Evolutionary conservation across 2,797 vertebrate species (phyloP).

Genomic region (Poeciliopsis infans): DNA sequence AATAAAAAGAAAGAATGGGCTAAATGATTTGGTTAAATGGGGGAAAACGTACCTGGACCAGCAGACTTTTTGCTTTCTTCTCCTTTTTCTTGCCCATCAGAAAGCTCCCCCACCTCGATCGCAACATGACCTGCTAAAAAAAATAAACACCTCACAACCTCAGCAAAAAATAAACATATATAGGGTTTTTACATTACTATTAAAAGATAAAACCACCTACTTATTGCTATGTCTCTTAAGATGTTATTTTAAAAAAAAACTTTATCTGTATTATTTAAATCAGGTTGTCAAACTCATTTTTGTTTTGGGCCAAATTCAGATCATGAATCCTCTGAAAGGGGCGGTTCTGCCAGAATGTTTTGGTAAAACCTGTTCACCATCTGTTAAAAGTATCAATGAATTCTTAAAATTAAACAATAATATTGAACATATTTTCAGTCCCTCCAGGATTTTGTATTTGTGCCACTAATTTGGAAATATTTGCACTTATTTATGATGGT

Average conservation of each 20-base stretch:
- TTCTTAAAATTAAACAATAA: too few relatives aligned
- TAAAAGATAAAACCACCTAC: not conserved
- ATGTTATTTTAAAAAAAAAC: not conserved
- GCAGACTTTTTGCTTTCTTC: slow-evolving; percentile 85
- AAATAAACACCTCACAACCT: not conserved
- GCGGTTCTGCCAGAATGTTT: too few relatives aligned
- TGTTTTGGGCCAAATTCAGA: too few relatives aligned
- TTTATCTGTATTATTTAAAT: too few relatives aligned
- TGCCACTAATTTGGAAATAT: too few relatives aligned
- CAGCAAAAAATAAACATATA: not conserved
- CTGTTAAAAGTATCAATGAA: too few relatives aligned
- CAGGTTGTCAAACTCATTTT: too few relatives aligned
- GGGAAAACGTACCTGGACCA: slow-evolving; percentile 85
- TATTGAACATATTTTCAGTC: too few relatives aligned
- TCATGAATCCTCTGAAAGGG: too few relatives aligned
- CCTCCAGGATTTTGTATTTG: too few relatives aligned
- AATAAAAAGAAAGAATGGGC: not conserved
- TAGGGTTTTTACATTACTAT: not conserved
- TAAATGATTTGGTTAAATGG: not conserved
- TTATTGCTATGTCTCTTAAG: not conserved
- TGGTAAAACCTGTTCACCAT: too few relatives aligned
- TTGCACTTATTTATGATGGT: too few relatives aligned
- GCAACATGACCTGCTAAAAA: slow-evolving; percentile 80
- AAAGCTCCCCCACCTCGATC: slow-evolving; percentile 86
- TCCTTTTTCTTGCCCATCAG: slow-evolving; percentile 80